phyloP scores from a whole-genome alignment of 2,797 vertebrate genomes.

The Trichosurus vulpecula region DNA sequence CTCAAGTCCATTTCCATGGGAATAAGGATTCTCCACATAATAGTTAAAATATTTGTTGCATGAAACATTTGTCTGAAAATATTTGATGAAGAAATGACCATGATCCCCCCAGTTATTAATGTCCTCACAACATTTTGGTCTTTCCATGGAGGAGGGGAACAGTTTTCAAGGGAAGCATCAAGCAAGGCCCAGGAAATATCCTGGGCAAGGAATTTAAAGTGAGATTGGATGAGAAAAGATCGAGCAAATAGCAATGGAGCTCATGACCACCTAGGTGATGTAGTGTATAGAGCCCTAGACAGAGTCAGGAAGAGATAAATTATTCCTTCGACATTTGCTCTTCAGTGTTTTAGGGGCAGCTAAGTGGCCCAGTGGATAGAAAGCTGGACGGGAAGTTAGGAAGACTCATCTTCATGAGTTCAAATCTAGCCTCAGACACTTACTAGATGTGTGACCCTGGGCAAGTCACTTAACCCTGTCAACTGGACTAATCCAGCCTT shows the following conservation, averaged over 20 bases:
- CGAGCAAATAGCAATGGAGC: neutral
- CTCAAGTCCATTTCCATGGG: slow-evolving; percentile 7
- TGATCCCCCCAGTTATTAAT: neutral
- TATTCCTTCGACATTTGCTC: neutral
- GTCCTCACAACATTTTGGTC: neutral
- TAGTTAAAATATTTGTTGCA: neutral
- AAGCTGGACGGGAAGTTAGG: neutral
- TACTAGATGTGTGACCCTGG: neutral
- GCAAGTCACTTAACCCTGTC: neutral
- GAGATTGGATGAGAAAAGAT: neutral
- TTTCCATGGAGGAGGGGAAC: neutral
- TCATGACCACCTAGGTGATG: neutral
- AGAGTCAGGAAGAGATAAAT: neutral
- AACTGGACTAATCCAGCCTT: neutral
- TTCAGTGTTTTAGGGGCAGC: neutral
- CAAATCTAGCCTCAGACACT: neutral
- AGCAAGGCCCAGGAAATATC: neutral
- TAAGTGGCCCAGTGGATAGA: neutral
- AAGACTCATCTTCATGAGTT: neutral
- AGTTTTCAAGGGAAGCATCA: neutral
- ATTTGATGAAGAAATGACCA: neutral
- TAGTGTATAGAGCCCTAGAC: neutral
- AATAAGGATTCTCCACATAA: neutral
- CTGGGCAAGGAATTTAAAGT: neutral
- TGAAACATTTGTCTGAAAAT: neutral